phyloP scores from a whole-genome alignment of 1,140 invertebrate species.

The Ceratoteleas bidentatus region DNA sequence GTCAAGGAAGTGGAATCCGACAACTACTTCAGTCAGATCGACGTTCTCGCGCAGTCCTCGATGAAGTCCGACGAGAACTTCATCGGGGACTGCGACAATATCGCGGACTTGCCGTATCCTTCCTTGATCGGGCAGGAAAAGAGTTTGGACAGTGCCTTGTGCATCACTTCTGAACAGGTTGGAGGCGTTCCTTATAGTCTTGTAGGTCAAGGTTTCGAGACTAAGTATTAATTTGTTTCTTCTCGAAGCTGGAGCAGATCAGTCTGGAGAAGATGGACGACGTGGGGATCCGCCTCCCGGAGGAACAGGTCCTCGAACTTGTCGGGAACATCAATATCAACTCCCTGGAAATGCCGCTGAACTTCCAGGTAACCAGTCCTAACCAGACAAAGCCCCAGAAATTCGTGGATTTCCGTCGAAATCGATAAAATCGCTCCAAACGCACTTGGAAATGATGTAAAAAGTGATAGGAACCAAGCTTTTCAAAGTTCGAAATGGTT shows the following conservation, averaged over 20 bases:
- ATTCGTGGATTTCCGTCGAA: too few relatives aligned
- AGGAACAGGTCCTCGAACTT: constrained; percentile 66
- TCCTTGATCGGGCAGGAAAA: constrained; percentile 48
- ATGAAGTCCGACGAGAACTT: constrained; percentile 39
- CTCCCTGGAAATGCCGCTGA: constrained; percentile 56
- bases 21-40: constrained; percentile 58
- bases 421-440: too few relatives aligned
- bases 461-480: too few relatives aligned
- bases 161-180: constrained; percentile 72
- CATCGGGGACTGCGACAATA: constrained; percentile 46
- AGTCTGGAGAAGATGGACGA: constrained; percentile 71
- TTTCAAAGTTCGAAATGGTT: too few relatives aligned
- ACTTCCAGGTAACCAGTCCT: constrained; percentile 58
- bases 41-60: constrained; percentile 44
- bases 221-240: too few relatives aligned
- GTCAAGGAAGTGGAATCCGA: constrained; percentile 45
- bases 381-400: too few relatives aligned
- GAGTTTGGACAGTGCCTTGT: constrained; percentile 66
- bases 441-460: too few relatives aligned
- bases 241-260: constrained; percentile 68
- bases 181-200: background rate
- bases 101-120: constrained; percentile 41
- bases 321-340: constrained; percentile 66
- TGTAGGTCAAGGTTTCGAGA: too few relatives aligned
- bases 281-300: constrained; percentile 50